These are phyloP conservation scores for Vanessa cardui DNA, from an alignment of 2,888 invertebrate genomes.

Conservation along the genomic window DNA sequence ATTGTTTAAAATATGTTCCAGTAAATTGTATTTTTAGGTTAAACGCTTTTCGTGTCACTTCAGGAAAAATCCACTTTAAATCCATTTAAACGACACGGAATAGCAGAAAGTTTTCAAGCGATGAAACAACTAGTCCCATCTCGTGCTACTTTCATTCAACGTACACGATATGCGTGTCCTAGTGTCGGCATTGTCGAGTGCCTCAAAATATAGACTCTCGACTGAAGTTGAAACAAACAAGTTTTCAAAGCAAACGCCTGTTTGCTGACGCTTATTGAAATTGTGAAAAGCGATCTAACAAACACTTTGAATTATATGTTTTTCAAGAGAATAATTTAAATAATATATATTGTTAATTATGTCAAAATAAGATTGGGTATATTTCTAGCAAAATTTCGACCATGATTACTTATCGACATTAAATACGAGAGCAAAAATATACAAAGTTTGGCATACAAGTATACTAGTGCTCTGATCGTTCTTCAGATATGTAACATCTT, in stretches of 20 bases:
- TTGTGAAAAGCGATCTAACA: conserved; percentile 10
- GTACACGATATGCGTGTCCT: conserved; percentile 18
- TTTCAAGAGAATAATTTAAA: too few species aligned
- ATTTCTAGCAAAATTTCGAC: too few species aligned
- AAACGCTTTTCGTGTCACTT: conserved; percentile 1
- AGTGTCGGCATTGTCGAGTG: conserved; percentile 14
- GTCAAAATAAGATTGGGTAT: too few species aligned
- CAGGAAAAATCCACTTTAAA: conserved; percentile 15
- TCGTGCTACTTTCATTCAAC: conserved; percentile 29
- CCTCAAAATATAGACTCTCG: conserved; percentile 19
- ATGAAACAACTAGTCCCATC: conserved; percentile 21
- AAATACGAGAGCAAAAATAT: too few species aligned
- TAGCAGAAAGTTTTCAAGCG: conserved; percentile 15
- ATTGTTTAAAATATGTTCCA: not conserved
- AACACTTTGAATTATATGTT: not conserved
- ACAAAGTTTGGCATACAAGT: too few species aligned
- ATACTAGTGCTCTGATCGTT: too few species aligned
- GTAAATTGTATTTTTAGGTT: conserved; percentile 10
- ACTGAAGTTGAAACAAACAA: conserved; percentile 45
- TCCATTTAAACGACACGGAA: conserved; percentile 19
- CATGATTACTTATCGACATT: too few species aligned
- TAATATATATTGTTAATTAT: too few species aligned
- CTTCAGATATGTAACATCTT: too few species aligned
- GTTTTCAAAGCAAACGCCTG: conserved; percentile 46
- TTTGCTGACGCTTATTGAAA: conserved; percentile 14